Evolutionary conservation across 1,140 invertebrate genomes (phyloP), one percentile per base, ranked within the genome.

Genomic region (Heliconius eleuchia): DNA sequence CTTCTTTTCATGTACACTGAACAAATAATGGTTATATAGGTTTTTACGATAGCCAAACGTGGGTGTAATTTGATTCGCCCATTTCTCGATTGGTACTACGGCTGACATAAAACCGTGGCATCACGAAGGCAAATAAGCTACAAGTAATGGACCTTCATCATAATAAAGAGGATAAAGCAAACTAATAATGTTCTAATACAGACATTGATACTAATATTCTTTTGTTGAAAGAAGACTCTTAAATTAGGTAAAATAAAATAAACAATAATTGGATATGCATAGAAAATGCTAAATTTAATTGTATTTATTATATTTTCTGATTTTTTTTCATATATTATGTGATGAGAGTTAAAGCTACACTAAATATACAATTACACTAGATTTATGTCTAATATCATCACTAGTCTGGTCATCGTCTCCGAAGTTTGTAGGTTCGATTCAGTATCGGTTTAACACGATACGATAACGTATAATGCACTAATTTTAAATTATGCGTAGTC

Each of bases 61-160:
- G 60, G 60, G 60, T 66, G 60, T 66, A 66, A 66, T 66, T 66
- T 66, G 60, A 66, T 66, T 66, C 13, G 60, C 9, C 60, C 60
- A 66, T 66, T 66, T 27, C 27, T 66, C 60, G 23, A 30, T 66
- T 66, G 60, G 60, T 66, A 60, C 57, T 60, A 66, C 60, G n/a
- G 8, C 23, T 66, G 60, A 66, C 60, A 66, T 66, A 66, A 66
- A 66, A 27, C 60, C 5, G 23, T 66, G 23, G 60, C 27, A 66
- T 66, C 60, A 66, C 57, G 60, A 66, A 66, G 11, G 60, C 60
- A 66, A 66, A 66, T 66, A 30, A 66, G 60, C 27, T 66, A 30
- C 60, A 66, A 23, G 60, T 66, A 66, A 66, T 30, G 8, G 60
- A 4, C 11, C 23, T 66, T 30, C 60, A 66, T 66, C 60, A 66